These are phyloP conservation scores for Pimpla rufipes DNA, from an alignment of 2,888 invertebrate genomes.

Conservation along the genomic window DNA sequence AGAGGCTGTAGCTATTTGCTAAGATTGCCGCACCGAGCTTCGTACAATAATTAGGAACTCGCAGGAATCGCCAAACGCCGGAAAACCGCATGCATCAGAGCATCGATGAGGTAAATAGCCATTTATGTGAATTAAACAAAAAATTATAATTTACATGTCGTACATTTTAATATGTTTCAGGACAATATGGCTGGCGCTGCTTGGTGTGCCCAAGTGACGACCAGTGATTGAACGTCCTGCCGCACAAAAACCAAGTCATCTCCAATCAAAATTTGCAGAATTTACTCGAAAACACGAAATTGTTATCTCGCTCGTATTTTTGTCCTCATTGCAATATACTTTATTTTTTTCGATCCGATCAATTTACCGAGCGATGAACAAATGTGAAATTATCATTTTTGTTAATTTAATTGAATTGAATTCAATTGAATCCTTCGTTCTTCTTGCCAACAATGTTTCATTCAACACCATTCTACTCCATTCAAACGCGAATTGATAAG, in stretches of 20 bases:
- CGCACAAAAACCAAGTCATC: slow-evolving; percentile 70
- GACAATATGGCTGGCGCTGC: slow-evolving; percentile 82
- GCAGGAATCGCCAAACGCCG: slow-evolving; percentile 57
- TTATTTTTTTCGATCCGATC: background rate
- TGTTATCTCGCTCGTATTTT: slow-evolving; percentile 6
- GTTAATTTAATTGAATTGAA: background rate
- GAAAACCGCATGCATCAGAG: slow-evolving; percentile 67
- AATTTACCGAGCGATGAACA: slow-evolving; percentile 12
- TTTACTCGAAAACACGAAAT: background rate
- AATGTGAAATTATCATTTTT: slow-evolving; percentile 20
- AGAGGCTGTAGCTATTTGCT: slow-evolving; percentile 71
- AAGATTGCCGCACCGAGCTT: slow-evolving; percentile 40
- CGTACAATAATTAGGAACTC: slow-evolving; percentile 22
- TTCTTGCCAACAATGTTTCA: slow-evolving; percentile 28
- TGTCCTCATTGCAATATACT: background rate
- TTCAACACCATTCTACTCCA: background rate
- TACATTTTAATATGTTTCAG: slow-evolving; percentile 70
- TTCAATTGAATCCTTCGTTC: slow-evolving; percentile 19
- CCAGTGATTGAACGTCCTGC: slow-evolving; percentile 81
- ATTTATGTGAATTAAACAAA: background rate
- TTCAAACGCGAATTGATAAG: background rate
- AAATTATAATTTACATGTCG: background rate
- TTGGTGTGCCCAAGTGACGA: slow-evolving; percentile 82
- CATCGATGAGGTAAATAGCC: slow-evolving; percentile 72
- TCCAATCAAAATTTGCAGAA: slow-evolving; percentile 44